Base-by-base conservation (phyloP, 2,113 vertebrate genomes). In the Tonatia bakeri region DNA sequence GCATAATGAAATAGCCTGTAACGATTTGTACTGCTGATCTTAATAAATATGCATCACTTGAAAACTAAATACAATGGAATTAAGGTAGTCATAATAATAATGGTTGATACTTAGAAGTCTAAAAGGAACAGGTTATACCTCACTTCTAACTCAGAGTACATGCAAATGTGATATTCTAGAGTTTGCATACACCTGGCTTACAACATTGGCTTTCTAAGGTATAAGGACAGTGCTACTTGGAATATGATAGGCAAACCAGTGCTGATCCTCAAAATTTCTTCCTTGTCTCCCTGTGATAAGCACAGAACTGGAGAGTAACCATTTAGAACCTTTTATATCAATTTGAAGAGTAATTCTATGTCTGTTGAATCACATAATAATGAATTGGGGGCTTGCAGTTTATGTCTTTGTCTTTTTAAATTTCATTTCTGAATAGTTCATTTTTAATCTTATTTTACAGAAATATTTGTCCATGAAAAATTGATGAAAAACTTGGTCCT, bases 201-300 rank as follows among this genome's bases (percentile, higher is more conserved):
- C 11, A n/a, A 69, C 86, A 16, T 19, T 91, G 61, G 45, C 65
- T 95, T 64, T 45, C 47, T 26, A 75, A 79, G 40, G 11, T 14
- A 38, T 38, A 43, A 52, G 28, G 20, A 38, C 1, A 87, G 17
- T 67, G 24, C 43, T 65, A 38, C 59, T 47, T 59, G 72, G 56
- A 85, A 67, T 8, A 6, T 36, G 20, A 54, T 45, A 15, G 61
- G 28, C 26, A 77, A 96, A 47, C 11, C 24, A 84, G 11, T 5
- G 16, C 3, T 79, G 69, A 38, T 70, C 26, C 28, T 92, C 70
- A 92, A 75, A 90, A 50, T 95, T 84, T 91, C 40, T 93, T 92
- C 77, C 2, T 5, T 22, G 22, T 76, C 38, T 56, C 77, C 33
- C 70, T 45, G 12, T 4, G 43, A 33, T 31, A 83, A 67, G 43